These are phyloP conservation scores for Lampris megalopsis DNA, from an alignment of 2,113 vertebrate species.

Conservation along the genomic window DNA sequence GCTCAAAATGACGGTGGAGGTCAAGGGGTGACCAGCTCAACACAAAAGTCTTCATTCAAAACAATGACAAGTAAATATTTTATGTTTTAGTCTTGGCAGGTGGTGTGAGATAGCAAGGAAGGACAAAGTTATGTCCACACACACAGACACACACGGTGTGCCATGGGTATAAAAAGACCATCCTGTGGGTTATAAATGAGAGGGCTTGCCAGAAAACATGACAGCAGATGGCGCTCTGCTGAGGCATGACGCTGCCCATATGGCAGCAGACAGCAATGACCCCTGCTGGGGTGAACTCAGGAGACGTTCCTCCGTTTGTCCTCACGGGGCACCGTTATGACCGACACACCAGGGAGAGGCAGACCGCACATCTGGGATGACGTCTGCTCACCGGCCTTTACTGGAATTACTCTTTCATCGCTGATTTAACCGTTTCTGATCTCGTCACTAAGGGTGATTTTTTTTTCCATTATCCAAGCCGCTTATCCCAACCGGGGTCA, in stretches of 20 bases:
- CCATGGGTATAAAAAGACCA: constrained; percentile 52
- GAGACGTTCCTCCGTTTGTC: too few relatives aligned
- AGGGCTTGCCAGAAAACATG: constrained; percentile 55
- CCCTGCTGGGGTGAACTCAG: constrained; percentile 44
- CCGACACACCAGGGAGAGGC: not conserved
- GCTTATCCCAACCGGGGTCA: too few relatives aligned
- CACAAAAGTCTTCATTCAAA: too few relatives aligned
- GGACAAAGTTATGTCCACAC: constrained; percentile 11
- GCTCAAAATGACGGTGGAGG: too few relatives aligned
- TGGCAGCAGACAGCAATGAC: constrained; percentile 63
- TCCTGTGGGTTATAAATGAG: constrained; percentile 49
- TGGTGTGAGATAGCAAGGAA: not conserved
- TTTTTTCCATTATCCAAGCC: too few relatives aligned
- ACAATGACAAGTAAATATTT: too few relatives aligned
- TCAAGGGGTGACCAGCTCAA: too few relatives aligned
- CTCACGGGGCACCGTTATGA: not conserved
- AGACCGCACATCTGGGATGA: too few relatives aligned
- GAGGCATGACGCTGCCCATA: constrained; percentile 67
- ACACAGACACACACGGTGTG: constrained; percentile 1
- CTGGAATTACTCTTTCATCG: too few relatives aligned
- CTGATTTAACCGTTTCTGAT: too few relatives aligned
- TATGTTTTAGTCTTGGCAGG: not conserved
- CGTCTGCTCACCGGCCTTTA: too few relatives aligned
- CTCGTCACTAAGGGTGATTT: too few relatives aligned
- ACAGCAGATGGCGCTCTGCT: constrained; percentile 70